These are phyloP conservation scores for Perizoma flavofasciatum DNA, from an alignment of 2,888 invertebrate genomes.

Conservation along the genomic window DNA sequence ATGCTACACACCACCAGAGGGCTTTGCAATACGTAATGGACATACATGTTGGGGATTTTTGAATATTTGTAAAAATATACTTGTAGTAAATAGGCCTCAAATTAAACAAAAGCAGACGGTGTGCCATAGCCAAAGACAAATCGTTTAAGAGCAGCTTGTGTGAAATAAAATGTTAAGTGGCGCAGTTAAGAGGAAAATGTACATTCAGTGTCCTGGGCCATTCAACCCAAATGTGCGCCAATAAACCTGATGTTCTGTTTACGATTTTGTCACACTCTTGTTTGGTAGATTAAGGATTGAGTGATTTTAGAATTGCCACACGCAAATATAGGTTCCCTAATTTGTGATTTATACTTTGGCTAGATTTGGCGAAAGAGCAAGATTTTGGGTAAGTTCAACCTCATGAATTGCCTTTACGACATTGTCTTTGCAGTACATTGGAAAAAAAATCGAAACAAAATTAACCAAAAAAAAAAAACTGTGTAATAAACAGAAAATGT, in stretches of 20 bases:
- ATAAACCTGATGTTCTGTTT: slow-evolving; percentile 26
- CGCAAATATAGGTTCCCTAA: not conserved
- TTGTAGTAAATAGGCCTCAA: too few species aligned
- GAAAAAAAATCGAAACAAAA: too few species aligned
- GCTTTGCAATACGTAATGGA: too few species aligned
- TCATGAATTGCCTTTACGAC: too few species aligned
- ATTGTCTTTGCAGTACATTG: too few species aligned
- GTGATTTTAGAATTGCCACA: not conserved
- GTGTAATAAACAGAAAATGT: too few species aligned
- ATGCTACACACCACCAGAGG: too few species aligned
- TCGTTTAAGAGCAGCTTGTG: slow-evolving; percentile 6
- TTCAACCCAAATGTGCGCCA: slow-evolving; percentile 25
- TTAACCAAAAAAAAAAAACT: too few species aligned
- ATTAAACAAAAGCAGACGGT: not conserved
- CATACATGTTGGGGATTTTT: too few species aligned
- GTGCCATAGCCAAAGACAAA: not conserved
- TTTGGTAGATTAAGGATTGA: not conserved
- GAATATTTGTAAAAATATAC: too few species aligned
- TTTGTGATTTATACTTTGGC: not conserved
- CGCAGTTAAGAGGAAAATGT: slow-evolving; percentile 19
- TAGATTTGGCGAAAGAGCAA: too few species aligned
- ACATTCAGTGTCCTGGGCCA: slow-evolving; percentile 14
- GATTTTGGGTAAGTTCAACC: too few species aligned
- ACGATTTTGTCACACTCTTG: slow-evolving; percentile 15
- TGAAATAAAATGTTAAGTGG: slow-evolving; percentile 23